Percentiles rank a stretch among this genome's conserved stretches.
These are phyloP conservation scores for Ips nitidus DNA, from an alignment of 1,140 invertebrate genomes.

Conservation along the genomic window DNA sequence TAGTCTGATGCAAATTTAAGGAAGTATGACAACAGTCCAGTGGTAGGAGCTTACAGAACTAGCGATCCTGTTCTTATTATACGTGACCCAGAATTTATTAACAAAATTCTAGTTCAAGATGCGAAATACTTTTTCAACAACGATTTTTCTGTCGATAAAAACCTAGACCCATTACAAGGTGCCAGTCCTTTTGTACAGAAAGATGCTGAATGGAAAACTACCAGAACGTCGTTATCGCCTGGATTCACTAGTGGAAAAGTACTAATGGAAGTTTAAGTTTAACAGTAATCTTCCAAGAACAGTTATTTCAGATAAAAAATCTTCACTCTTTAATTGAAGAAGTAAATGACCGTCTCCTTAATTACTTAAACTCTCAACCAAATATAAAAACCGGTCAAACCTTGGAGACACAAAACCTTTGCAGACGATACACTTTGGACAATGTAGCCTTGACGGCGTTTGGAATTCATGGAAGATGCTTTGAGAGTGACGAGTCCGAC, in stretches of 20 bases:
- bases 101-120: constrained; percentile 23
- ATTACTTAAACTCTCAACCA: constrained; percentile 38
- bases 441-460: constrained; percentile 56
- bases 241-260: constrained; percentile 52
- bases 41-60: constrained; percentile 15
- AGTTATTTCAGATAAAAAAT: constrained; percentile 35
- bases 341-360: constrained; percentile 41
- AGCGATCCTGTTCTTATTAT: constrained; percentile 20
- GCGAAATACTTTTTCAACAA: constrained; percentile 24
- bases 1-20: constrained; percentile 10
- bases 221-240: constrained; percentile 48
- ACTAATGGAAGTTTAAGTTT: not conserved
- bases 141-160: constrained; percentile 38
- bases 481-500: constrained; percentile 51
- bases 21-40: constrained; percentile 14
- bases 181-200: constrained; percentile 48
- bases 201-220: constrained; percentile 49
- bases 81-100: constrained; percentile 22
- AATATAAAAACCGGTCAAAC: constrained; percentile 18
- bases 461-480: constrained; percentile 52
- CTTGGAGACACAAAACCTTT: constrained; percentile 48
- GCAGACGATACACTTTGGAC: constrained; percentile 54
- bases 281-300: not conserved
- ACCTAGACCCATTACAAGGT: constrained; percentile 47
- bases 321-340: constrained; percentile 45